phyloP scores from a whole-genome alignment of 2,113 vertebrate species.

The Serilophus lunatus region DNA sequence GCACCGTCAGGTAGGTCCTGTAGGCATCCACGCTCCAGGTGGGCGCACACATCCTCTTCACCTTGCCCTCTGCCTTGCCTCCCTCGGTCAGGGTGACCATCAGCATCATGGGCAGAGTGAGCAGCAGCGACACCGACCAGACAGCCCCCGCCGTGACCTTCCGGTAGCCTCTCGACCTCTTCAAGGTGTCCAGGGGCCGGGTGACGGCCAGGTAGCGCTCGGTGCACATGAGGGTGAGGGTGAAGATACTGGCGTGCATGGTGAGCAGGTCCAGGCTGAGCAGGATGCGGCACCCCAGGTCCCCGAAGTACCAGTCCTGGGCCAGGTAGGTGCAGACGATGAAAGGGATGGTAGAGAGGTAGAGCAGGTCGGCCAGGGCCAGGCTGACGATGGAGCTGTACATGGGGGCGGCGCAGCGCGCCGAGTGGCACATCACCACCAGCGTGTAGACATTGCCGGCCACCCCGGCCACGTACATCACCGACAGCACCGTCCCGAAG shows the following conservation, averaged over 20 bases:
- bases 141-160: conserved; percentile 82
- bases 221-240: conserved; percentile 89
- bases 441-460: conserved; percentile 90
- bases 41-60: conserved; percentile 86
- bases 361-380: conserved; percentile 89
- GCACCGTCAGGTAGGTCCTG: conserved; percentile 84
- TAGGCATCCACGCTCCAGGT: conserved; percentile 83
- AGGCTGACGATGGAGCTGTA: conserved; percentile 91
- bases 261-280: conserved; percentile 90
- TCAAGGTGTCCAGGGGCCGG: conserved; percentile 84
- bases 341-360: conserved; percentile 92
- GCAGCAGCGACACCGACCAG: conserved; percentile 83
- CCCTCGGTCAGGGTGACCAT: conserved; percentile 83
- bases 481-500: conserved; percentile 85
- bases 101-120: conserved; percentile 89
- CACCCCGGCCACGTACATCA: conserved; percentile 86
- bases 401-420: conserved; percentile 86
- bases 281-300: conserved; percentile 85
- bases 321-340: conserved; percentile 91
- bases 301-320: conserved; percentile 93
- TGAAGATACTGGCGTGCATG: conserved; percentile 95
- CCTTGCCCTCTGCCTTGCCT: conserved; percentile 69
- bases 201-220: conserved; percentile 92
- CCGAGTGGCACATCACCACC: conserved; percentile 88
- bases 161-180: conserved; percentile 81